These are phyloP conservation scores for Anser cygnoides DNA, from an alignment of 2,113 vertebrate species.

Conservation along the genomic window DNA sequence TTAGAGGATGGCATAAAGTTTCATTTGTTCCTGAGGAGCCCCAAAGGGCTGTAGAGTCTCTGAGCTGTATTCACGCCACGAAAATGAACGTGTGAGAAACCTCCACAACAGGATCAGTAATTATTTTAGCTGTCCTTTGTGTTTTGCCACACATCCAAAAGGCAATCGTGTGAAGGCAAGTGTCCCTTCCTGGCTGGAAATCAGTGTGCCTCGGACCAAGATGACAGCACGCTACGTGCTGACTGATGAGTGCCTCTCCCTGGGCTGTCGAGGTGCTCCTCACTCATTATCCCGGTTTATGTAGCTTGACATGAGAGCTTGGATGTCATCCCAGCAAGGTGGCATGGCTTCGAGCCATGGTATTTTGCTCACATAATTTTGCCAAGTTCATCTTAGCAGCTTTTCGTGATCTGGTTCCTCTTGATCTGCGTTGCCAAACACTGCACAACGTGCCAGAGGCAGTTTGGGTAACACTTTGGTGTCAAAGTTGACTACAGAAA, in stretches of 20 bases:
- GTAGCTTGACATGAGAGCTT: conserved; percentile 2
- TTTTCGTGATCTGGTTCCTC: not conserved
- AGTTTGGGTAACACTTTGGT: not conserved
- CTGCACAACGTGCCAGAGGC: not conserved
- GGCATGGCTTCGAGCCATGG: not conserved
- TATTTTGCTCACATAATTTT: not conserved
- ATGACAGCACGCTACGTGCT: not conserved
- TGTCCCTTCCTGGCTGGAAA: not conserved
- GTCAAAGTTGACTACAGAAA: not conserved
- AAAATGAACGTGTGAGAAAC: not conserved
- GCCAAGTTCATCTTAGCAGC: conserved; percentile 1
- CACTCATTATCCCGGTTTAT: not conserved
- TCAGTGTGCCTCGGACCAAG: not conserved
- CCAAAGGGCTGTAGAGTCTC: not conserved
- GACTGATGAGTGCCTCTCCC: not conserved
- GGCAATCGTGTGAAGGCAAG: not conserved
- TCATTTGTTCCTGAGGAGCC: not conserved
- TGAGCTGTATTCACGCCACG: not conserved
- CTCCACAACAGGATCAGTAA: not conserved
- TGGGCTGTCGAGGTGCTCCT: not conserved
- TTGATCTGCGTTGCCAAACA: not conserved
- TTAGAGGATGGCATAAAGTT: not conserved
- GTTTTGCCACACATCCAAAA: not conserved
- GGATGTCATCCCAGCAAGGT: conserved; percentile 24
- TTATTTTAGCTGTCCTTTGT: not conserved